These are phyloP conservation scores for Pantelozetes paolii DNA, from an alignment of 2,888 invertebrate genomes.

Conservation along the genomic window DNA sequence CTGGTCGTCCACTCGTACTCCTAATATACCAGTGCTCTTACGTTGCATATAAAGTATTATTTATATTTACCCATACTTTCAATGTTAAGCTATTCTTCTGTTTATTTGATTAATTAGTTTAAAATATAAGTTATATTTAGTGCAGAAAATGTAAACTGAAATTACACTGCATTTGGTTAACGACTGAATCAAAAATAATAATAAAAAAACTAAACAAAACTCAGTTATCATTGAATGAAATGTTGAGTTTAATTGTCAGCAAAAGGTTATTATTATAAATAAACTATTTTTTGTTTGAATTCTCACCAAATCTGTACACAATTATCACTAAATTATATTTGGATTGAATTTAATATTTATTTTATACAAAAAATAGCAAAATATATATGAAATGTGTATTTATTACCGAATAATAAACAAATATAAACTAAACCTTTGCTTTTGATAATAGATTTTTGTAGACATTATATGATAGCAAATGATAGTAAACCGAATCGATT, in stretches of 20 bases:
- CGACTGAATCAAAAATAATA: too few species aligned
- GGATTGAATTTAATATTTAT: too few species aligned
- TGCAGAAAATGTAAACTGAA: too few species aligned
- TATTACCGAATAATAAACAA: slow-evolving; percentile 8
- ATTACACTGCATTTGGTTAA: too few species aligned
- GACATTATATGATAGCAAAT: neutral
- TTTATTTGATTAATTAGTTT: neutral
- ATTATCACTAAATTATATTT: too few species aligned
- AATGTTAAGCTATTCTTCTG: neutral
- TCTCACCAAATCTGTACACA: too few species aligned
- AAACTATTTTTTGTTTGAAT: too few species aligned
- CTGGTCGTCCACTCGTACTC: neutral
- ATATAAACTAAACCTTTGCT: slow-evolving; percentile 15
- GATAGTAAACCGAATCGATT: slow-evolving; percentile 1
- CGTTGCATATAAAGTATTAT: neutral
- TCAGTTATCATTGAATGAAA: too few species aligned
- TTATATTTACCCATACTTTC: neutral
- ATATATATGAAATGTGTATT: neutral
- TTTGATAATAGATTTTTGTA: slow-evolving; percentile 16
- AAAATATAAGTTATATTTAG: neutral
- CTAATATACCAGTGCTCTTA: neutral
- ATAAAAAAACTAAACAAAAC: too few species aligned
- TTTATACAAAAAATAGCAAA: too few species aligned
- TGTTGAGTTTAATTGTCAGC: too few species aligned
- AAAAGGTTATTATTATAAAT: too few species aligned